A percentile compares a stretch with the other conserved stretches of the same genome.
phyloP scores from a whole-genome alignment of 64 coral and sea anemone species.

The Orbicella faveolata region DNA sequence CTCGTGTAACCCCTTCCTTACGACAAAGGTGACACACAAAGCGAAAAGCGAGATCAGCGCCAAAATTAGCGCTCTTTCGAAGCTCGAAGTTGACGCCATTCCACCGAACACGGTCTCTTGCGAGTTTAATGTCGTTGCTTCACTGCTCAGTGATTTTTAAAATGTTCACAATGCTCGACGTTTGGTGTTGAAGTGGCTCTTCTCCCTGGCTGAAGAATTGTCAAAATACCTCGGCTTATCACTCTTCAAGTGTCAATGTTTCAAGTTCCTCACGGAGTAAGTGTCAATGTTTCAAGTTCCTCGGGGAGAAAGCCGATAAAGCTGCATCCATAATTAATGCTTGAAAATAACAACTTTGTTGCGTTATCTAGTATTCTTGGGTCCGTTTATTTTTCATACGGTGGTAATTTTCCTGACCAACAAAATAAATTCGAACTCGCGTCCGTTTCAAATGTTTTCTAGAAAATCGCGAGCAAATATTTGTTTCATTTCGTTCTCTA shows the following conservation, averaged over 20 bases:
- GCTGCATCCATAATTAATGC: background rate
- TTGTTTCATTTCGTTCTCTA: no score
- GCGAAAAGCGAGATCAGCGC: background rate
- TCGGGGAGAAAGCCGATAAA: background rate
- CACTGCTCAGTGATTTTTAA: background rate
- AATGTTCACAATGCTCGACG: background rate
- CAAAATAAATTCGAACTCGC: background rate
- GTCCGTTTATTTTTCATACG: background rate
- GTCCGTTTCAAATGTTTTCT: background rate
- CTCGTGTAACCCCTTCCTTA: slow-evolving; percentile 19
- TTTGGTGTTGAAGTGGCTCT: background rate
- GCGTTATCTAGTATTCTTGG: background rate
- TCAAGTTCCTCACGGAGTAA: no score
- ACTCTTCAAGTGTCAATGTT: background rate
- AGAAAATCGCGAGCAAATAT: no score
- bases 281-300: no score
- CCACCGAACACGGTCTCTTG: background rate
- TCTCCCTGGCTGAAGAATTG: background rate
- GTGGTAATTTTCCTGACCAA: background rate
- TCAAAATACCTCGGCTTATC: background rate
- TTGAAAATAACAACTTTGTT: background rate
- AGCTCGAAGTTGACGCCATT: slow-evolving; percentile 13
- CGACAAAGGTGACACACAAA: slow-evolving; percentile 22
- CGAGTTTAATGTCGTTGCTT: background rate
- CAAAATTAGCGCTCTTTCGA: background rate